A percentile compares a stretch with the other conserved stretches of the same genome.
These are phyloP conservation scores for Fragum whitleyi DNA, from an alignment of 2,888 invertebrate genomes.

Conservation along the genomic window DNA sequence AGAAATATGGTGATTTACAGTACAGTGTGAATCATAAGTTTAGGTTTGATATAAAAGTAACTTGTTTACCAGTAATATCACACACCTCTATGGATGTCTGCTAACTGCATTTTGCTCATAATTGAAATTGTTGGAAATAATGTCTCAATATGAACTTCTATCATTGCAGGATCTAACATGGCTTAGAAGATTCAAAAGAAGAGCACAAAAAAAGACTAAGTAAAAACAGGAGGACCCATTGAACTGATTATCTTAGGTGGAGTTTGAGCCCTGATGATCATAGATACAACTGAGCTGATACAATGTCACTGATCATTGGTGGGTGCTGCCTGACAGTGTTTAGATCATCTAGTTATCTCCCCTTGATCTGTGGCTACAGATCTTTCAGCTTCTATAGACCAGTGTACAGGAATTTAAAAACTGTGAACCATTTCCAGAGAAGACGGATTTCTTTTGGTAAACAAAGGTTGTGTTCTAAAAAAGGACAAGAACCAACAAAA, in stretches of 20 bases:
- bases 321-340: neutral
- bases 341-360: neutral
- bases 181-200: no score
- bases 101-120: no score
- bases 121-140: no score
- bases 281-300: neutral
- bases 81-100: no score
- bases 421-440: neutral
- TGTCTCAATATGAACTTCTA: no score
- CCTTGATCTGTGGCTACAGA: neutral
- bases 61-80: no score
- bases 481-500: neutral
- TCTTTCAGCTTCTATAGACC: neutral
- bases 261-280: neutral
- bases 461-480: conserved; percentile 10
- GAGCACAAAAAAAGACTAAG: no score
- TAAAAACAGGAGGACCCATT: no score
- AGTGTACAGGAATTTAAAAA: neutral
- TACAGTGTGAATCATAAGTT: no score
- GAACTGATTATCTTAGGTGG: neutral
- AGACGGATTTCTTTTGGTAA: conserved; percentile 22
- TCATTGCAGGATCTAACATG: no score
- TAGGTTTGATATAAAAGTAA: no score
- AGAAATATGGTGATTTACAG: no score
- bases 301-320: conserved; percentile 4